A percentile compares a stretch with the other conserved stretches of the same genome.
Evolutionary conservation across 2,888 invertebrate species (phyloP).

Genomic region (Palloptera scutellata): DNA sequence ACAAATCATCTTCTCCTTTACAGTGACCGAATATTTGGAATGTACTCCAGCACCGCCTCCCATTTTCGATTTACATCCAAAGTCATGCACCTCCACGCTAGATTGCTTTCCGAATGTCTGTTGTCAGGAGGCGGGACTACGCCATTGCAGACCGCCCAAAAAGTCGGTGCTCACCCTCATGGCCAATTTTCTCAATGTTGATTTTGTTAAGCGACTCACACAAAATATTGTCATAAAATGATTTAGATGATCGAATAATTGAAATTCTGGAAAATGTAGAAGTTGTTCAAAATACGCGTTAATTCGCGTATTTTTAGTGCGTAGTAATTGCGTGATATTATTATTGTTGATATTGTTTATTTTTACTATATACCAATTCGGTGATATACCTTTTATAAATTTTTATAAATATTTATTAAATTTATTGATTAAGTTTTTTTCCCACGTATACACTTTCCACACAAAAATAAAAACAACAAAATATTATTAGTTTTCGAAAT

Average conservation of each 20-base stretch:
- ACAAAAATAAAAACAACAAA: too few species aligned
- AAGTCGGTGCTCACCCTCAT: conserved; percentile 74
- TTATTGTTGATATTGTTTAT: conserved; percentile 1
- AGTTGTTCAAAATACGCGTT: not conserved
- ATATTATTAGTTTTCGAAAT: too few species aligned
- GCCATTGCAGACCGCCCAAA: conserved; percentile 77
- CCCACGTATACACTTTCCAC: too few species aligned
- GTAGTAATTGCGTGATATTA: not conserved
- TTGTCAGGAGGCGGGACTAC: conserved; percentile 78
- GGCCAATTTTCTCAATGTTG: conserved; percentile 66
- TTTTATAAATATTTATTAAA: conserved; percentile 1
- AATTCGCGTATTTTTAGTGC: not conserved
- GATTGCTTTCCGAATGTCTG: conserved; percentile 84
- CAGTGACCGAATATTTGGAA: conserved; percentile 73
- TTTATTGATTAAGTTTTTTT: not conserved
- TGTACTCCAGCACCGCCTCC: conserved; percentile 76
- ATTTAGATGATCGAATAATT: conserved; percentile 3
- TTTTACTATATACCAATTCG: not conserved
- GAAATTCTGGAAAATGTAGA: conserved; percentile 15
- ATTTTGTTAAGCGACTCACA: conserved; percentile 61
- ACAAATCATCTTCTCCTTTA: conserved; percentile 18
- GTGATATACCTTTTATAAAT: conserved; percentile 1
- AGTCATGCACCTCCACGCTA: conserved; percentile 73
- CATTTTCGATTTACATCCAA: conserved; percentile 75
- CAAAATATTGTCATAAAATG: conserved; percentile 63